Percentiles rank a stretch among this genome's conserved stretches.
These are phyloP conservation scores for Brachirus orientalis DNA, from an alignment of 2,113 vertebrate genomes.

Conservation along the genomic window DNA sequence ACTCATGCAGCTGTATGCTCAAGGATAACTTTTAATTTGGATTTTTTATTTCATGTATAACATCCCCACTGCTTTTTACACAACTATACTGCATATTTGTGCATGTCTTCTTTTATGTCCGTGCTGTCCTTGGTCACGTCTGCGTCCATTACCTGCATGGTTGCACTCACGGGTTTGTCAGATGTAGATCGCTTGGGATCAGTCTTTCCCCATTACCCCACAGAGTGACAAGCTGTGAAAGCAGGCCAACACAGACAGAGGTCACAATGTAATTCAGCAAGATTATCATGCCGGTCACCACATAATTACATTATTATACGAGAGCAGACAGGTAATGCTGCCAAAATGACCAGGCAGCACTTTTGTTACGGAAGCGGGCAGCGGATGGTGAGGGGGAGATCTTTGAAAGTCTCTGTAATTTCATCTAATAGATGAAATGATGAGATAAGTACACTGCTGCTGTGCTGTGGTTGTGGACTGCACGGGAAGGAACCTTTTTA, in stretches of 20 bases:
- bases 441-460: conserved; percentile 59
- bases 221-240: conserved; percentile 67
- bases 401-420: conserved; percentile 67
- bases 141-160: conserved; percentile 40
- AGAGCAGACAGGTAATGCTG: conserved; percentile 70
- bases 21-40: not conserved
- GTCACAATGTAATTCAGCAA: conserved; percentile 71
- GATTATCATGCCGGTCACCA: conserved; percentile 66
- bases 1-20: conserved; percentile 5
- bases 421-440: conserved; percentile 58
- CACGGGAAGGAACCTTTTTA: conserved; percentile 32
- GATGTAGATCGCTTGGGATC: conserved; percentile 59
- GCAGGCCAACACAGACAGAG: conserved; percentile 61
- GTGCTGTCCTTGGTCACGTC: conserved; percentile 53
- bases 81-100: conserved; percentile 17
- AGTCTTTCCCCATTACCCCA: conserved; percentile 61
- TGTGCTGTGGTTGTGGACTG: conserved; percentile 39
- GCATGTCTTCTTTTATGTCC: conserved; percentile 25
- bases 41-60: not conserved
- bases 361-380: conserved; percentile 49
- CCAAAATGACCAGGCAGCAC: conserved; percentile 68
- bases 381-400: conserved; percentile 1
- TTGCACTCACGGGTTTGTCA: conserved; percentile 50
- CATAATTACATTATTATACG: conserved; percentile 74
- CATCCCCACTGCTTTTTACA: not conserved